Percentiles rank a stretch among this genome's conserved stretches.
Evolutionary conservation across 2,888 invertebrate species (phyloP).

Genomic region (Meghimatium bilineatum): DNA sequence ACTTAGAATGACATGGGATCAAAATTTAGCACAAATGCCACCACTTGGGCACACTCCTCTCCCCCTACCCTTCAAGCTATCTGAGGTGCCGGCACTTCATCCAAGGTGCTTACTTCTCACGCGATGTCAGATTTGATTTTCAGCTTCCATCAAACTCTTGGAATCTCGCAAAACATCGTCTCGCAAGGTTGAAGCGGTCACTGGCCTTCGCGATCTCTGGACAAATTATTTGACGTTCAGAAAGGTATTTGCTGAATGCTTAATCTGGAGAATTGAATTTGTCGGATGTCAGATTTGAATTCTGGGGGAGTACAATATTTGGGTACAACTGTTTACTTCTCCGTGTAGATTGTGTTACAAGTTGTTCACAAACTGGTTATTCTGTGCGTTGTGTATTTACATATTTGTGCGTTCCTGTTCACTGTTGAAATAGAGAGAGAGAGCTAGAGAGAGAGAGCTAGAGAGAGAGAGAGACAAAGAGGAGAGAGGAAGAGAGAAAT

Average conservation of each 20-base stretch:
- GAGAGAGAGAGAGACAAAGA: background rate
- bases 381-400: background rate
- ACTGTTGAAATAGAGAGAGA: background rate
- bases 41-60: too few relatives aligned
- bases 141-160: too few relatives aligned
- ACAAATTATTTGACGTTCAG: background rate
- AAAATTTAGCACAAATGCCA: too few relatives aligned
- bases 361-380: background rate
- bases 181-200: background rate
- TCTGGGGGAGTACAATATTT: background rate
- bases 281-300: background rate
- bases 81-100: too few relatives aligned
- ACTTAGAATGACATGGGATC: too few relatives aligned
- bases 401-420: background rate
- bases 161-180: background rate
- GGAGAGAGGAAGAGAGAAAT: background rate
- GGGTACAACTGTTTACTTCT: too few relatives aligned
- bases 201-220: background rate
- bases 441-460: background rate
- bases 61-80: too few relatives aligned
- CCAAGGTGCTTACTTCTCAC: too few relatives aligned
- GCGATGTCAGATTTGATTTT: too few relatives aligned
- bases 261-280: background rate
- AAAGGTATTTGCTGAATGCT: background rate
- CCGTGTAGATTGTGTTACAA: background rate